These are phyloP conservation scores for Setophaga petechia DNA, from an alignment of 2,113 vertebrate genomes.

Conservation along the genomic window DNA sequence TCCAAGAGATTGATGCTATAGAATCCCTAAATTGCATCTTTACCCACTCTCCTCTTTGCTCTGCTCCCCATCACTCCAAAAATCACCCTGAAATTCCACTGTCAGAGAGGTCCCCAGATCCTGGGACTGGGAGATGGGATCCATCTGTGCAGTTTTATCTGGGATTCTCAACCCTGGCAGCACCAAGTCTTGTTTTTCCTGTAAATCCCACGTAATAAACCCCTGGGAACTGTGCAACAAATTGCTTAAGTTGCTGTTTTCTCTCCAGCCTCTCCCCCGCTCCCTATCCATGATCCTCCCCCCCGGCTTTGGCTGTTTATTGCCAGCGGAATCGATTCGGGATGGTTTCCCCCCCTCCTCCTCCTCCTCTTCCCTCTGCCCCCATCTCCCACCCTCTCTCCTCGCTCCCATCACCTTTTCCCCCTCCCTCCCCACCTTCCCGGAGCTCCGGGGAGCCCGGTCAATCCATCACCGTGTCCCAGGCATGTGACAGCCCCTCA, in stretches of 20 bases:
- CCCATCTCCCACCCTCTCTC: background rate
- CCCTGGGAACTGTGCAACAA: background rate
- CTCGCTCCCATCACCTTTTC: background rate
- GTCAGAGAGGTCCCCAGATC: background rate
- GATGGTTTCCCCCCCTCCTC: background rate
- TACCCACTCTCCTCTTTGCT: background rate
- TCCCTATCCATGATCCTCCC: background rate
- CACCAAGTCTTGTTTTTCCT: background rate
- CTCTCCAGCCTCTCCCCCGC: background rate
- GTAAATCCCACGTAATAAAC: background rate
- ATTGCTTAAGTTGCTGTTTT: slow-evolving; percentile 59
- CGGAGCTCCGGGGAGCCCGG: background rate
- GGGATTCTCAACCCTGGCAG: background rate
- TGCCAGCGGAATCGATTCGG: slow-evolving; percentile 2
- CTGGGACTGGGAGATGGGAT: background rate
- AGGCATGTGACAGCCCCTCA: slow-evolving; percentile 61
- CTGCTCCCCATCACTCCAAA: background rate
- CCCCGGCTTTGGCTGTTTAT: background rate
- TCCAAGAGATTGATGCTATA: background rate
- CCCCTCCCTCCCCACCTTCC: slow-evolving; percentile 4
- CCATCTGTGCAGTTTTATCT: background rate
- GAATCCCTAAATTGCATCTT: background rate
- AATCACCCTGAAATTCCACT: background rate
- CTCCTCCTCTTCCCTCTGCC: background rate
- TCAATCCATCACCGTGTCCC: slow-evolving; percentile 66